These are phyloP conservation scores for Corythoichthys haematopterus DNA, from an alignment of 2,113 vertebrate species.

Conservation along the genomic window DNA sequence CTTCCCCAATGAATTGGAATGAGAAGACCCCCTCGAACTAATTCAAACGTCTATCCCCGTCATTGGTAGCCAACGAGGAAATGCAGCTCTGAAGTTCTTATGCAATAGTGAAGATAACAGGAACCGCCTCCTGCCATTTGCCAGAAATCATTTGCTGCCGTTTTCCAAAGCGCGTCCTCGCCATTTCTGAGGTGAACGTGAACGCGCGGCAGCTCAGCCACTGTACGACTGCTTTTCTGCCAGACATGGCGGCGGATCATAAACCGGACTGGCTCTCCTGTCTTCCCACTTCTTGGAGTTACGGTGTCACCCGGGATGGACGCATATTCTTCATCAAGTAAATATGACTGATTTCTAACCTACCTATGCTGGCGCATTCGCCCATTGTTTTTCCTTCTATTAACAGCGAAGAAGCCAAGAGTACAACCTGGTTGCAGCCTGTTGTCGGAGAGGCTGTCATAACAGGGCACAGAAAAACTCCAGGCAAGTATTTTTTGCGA, in stretches of 20 bases:
- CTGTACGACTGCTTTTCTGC: not conserved
- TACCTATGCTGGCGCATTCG: constrained; percentile 21
- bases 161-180: constrained; percentile 1
- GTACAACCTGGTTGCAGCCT: constrained; percentile 93
- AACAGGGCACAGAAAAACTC: constrained; percentile 86
- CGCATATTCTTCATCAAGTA: constrained; percentile 89
- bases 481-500: constrained; percentile 71
- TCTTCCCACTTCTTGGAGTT: constrained; percentile 82
- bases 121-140: constrained; percentile 4
- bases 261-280: constrained; percentile 81
- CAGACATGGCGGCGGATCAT: constrained; percentile 85
- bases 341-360: constrained; percentile 41
- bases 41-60: too few species aligned
- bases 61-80: too few species aligned
- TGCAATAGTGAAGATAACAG: too few species aligned
- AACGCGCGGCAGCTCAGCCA: not conserved
- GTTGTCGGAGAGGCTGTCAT: constrained; percentile 85
- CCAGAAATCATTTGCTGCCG: not conserved
- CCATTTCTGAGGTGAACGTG: not conserved
- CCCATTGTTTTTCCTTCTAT: constrained; percentile 45
- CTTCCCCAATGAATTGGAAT: too few species aligned
- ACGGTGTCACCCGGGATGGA: constrained; percentile 81
- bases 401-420: constrained; percentile 91
- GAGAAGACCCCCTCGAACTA: too few species aligned
- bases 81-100: too few species aligned